Conservation (phyloP, 2,113 vertebrate genomes). For the Scartelaos histophorus region DNA sequence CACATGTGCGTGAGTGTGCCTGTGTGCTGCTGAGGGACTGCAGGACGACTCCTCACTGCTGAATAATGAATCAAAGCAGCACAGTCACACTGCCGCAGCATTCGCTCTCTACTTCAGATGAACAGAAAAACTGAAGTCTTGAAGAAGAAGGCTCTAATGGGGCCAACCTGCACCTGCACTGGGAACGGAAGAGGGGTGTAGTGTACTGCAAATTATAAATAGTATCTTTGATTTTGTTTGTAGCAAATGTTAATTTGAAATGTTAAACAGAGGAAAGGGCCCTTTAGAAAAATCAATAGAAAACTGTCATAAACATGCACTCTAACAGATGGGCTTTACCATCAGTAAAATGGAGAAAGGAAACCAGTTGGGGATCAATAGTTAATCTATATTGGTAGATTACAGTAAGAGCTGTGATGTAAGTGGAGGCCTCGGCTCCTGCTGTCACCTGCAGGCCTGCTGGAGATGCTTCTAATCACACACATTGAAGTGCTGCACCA, state of each 20-base stretch:
- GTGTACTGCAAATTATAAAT: conserved; percentile 14
- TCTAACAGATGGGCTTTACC: conserved; percentile 47
- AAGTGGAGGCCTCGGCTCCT: conserved; percentile 22
- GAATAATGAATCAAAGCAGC: conserved; percentile 81
- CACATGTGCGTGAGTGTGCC: conserved; percentile 16
- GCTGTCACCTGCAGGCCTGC: conserved; percentile 27
- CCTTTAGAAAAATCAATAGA: conserved; percentile 55
- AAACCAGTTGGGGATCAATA: conserved; percentile 55
- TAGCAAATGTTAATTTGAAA: conserved; percentile 17
- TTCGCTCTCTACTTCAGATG: conserved; percentile 51
- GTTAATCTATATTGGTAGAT: conserved; percentile 42
- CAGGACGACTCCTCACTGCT: conserved; percentile 66
- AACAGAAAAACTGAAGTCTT: conserved; percentile 44
- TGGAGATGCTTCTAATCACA: conserved; percentile 56
- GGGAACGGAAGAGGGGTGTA: neutral
- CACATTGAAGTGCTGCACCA: conserved; percentile 56
- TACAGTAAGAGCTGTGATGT: conserved; percentile 1
- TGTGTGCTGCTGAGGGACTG: conserved; percentile 68
- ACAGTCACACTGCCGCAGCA: conserved; percentile 70
- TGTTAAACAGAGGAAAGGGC: conserved; percentile 25
- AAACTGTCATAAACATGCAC: conserved; percentile 51
- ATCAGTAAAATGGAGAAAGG: conserved; percentile 38
- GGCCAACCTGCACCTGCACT: conserved; percentile 44
- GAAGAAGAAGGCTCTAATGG: conserved; percentile 42
- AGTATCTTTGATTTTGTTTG: conserved; percentile 35